Evolutionary conservation across 2,888 invertebrate species (phyloP), one percentile per base, ranked within the genome.

Genomic region (Phaonia tiefii): DNA sequence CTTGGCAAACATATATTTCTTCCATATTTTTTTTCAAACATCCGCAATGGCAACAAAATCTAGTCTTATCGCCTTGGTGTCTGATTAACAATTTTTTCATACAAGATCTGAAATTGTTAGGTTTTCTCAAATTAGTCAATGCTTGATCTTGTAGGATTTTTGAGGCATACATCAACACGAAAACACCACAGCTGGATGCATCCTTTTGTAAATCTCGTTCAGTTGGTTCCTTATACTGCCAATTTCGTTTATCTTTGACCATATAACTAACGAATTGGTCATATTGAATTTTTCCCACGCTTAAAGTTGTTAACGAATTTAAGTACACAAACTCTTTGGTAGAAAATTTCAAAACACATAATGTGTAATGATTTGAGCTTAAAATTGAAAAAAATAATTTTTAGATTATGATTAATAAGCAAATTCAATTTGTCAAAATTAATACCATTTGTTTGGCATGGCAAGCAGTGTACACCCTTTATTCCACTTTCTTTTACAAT

Each of bases 11-110:
- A 3, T 0, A 5, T 8, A 31, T 8, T 8, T 31, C 8, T 31
- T 31, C 22, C 1, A 22, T 63, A 2, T 3, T 17, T 1, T 49
- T 66, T 66, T 66, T 66, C 10, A 31, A 10, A 11, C 46, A 49
- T 15, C 49, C 66, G 13, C 66, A 66, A 2, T 66, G 66, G 11
- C 66, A 66, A 66, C 66, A 66, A 25, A 46, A 66, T 51, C 49
- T 31, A 15, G 31, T 46, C 25, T 17, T 49, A 15, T 49, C 66
- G 5, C 63, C 63, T 13, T 49, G n/a, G 25, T 66, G 26, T 31
- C 26, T 66, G 2, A 49, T 15, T 26, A 66, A 0, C 15, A 66
- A 66, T 5, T 13, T 15, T 49, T 46, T 46, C 66, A 66, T 25
- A 15, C 46, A 11, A 4, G 15, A 13, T 46, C 46, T 26, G 31